Conservation (phyloP, 1,140 invertebrate genomes). For the Bilobella aurantiaca region DNA sequence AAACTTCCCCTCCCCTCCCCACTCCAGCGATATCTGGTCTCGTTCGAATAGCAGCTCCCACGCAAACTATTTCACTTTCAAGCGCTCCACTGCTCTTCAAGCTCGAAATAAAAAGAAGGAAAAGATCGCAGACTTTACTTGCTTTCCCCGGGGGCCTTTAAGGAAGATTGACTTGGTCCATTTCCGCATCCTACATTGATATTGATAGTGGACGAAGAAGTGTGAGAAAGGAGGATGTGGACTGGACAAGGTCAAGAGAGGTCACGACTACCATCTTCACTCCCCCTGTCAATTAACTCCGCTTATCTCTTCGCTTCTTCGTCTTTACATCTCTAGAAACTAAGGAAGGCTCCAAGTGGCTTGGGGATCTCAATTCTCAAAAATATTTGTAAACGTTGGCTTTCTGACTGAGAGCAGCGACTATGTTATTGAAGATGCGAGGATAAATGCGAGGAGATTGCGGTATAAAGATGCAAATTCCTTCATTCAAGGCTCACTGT, state of each 20-base stretch:
- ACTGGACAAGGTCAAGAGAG: neutral
- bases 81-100: too few relatives aligned
- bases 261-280: neutral
- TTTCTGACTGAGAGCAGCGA: neutral
- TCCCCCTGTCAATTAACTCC: neutral
- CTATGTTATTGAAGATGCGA: conserved; percentile 6
- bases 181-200: neutral
- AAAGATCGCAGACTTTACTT: too few relatives aligned
- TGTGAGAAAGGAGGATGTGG: neutral
- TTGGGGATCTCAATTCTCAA: too few relatives aligned
- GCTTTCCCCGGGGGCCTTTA: too few relatives aligned
- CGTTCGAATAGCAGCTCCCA: conserved; percentile 47
- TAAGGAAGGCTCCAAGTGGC: neutral
- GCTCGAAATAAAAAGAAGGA: too few relatives aligned
- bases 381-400: neutral
- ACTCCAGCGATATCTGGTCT: conserved; percentile 58
- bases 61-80: too few relatives aligned
- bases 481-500: neutral
- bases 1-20: conserved; percentile 54
- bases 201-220: neutral
- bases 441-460: conserved; percentile 3
- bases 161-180: too few relatives aligned
- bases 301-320: neutral
- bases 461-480: neutral
- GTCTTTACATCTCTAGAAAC: neutral